Base-by-base conservation (phyloP, 2,797 vertebrate genomes). In the Esox masquinongy region DNA sequence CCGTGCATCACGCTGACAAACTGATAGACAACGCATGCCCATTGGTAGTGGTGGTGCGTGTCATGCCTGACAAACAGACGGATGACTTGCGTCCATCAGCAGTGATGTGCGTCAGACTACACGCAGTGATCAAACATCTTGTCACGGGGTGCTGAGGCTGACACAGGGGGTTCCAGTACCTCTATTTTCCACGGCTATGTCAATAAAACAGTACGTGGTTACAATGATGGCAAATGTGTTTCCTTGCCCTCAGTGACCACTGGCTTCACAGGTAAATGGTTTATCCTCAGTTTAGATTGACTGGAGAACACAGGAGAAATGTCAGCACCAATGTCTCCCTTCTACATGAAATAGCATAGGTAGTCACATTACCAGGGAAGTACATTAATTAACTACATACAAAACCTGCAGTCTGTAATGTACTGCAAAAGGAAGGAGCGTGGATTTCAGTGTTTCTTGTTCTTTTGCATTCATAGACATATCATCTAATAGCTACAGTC, bases 331-430 rank as follows among this genome's bases (percentile, higher is more conserved):
- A 64, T 75, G 50, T 74, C 39, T 74, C 77, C 56, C 8, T 11
- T 26, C 22, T 43, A 66, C 39, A 16, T 26, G 59, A 47, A n/a
- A 50, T 51, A 71, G 56, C 53, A 72, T 51, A 51, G 78, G 74
- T 47, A 64, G 78, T 92, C 90, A 91, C 88, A 91, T 93, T 91
- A 64, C 77, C 29, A 74, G 86, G 90, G 86, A 91, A 87, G 70
- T 75, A 83, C 36, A 81, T 80, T 76, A 82, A 74, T 47, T 47
- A 14, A 74, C 34, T 19, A 61, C 56, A 82, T 79, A 81, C 68
- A 83, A 88, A 84, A 80, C 79, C 50, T 83, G 82, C 85, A 70
- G 67, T 15, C 29, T 29, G 76, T 82, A 83, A 82, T 82, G 84
- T 82, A 82, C 83, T 82, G 85, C 81, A 36, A 67, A 19, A 87